Evolutionary conservation across 2,888 invertebrate species (phyloP).

Genomic region (Sturmia bella): DNA sequence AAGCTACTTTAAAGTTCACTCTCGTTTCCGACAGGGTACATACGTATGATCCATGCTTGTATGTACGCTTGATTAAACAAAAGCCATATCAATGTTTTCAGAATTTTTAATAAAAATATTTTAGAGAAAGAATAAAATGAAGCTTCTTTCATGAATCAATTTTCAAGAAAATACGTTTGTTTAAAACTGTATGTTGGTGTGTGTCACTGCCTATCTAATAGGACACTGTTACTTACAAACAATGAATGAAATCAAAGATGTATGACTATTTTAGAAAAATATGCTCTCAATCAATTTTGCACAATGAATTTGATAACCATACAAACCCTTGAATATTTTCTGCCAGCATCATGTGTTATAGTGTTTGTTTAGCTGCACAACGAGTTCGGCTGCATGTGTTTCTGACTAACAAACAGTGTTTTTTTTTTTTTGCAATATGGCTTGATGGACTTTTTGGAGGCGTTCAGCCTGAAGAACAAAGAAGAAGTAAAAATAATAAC

Average conservation of each 20-base stretch:
- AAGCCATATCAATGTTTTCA: slow-evolving; percentile 35
- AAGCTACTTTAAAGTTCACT: no score
- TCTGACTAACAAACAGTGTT: not conserved
- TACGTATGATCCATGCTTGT: no score
- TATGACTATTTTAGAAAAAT: slow-evolving; percentile 56
- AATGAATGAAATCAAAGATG: slow-evolving; percentile 41
- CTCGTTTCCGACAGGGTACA: no score
- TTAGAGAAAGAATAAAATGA: not conserved
- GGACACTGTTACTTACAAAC: slow-evolving; percentile 44
- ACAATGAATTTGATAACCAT: slow-evolving; percentile 61
- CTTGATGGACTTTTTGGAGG: slow-evolving; percentile 40
- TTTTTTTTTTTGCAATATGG: not conserved
- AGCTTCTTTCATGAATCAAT: not conserved
- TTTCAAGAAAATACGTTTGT: not conserved
- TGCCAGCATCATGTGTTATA: slow-evolving; percentile 1
- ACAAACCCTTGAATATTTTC: not conserved
- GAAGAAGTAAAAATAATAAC: not conserved
- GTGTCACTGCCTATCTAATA: slow-evolving; percentile 16
- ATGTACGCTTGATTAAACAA: no score
- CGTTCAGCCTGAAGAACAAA: slow-evolving; percentile 25
- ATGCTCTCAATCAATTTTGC: slow-evolving; percentile 64
- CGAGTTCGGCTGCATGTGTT: not conserved
- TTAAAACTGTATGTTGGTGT: not conserved
- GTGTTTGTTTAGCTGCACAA: slow-evolving; percentile 5
- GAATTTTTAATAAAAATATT: slow-evolving; percentile 34